These are phyloP conservation scores for Apantesis nais DNA, from an alignment of 2,888 invertebrate genomes.

Conservation along the genomic window DNA sequence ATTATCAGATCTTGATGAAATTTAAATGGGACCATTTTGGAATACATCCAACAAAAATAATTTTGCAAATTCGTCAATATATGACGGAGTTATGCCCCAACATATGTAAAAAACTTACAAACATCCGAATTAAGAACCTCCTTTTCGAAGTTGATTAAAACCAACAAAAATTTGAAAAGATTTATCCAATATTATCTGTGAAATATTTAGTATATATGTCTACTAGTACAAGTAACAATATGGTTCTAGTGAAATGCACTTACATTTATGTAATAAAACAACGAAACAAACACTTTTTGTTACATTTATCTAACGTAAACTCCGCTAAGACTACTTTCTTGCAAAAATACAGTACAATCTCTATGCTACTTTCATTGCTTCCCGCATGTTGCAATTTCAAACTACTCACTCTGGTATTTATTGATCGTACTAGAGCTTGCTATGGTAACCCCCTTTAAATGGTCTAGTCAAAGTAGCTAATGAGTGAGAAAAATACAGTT, in stretches of 20 bases:
- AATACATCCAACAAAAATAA: no score
- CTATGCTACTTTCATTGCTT: conserved; percentile 8
- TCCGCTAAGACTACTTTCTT: conserved; percentile 13
- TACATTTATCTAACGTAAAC: conserved; percentile 9
- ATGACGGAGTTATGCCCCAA: no score
- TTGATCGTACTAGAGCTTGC: neutral
- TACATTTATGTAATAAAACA: conserved; percentile 4
- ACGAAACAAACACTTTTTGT: conserved; percentile 6
- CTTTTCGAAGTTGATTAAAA: no score
- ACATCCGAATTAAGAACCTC: no score
- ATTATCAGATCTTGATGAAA: no score
- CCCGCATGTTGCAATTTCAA: conserved; percentile 6
- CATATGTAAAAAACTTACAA: no score
- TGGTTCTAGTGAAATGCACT: neutral
- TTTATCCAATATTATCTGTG: neutral
- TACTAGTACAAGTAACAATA: no score
- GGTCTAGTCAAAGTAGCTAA: no score
- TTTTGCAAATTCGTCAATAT: no score
- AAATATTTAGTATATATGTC: neutral
- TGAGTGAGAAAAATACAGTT: no score
- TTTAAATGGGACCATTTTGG: no score
- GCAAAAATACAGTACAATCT: conserved; percentile 9
- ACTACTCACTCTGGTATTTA: conserved; percentile 1
- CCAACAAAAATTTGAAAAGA: neutral
- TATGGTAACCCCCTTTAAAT: neutral